phyloP scores from a whole-genome alignment of 1,140 invertebrate species.

The Hyles euphorbiae region DNA sequence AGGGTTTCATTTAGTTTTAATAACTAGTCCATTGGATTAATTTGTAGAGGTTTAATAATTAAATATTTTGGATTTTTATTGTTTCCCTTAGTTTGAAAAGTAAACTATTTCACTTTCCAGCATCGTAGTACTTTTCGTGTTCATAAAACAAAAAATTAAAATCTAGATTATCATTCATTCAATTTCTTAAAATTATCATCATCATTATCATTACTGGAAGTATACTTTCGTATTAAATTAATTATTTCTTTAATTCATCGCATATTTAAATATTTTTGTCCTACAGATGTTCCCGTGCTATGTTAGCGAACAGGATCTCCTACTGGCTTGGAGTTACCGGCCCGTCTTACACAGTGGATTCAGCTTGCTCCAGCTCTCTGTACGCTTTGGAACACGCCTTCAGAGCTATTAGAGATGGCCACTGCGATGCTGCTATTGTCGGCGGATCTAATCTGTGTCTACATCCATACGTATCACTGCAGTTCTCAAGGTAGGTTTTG shows the following conservation, averaged over 20 bases:
- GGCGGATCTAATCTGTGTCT: constrained; percentile 90
- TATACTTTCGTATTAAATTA: neutral
- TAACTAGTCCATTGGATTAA: no score
- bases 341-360: constrained; percentile 90
- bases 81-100: no score
- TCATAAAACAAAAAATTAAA: no score
- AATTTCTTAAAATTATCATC: no score
- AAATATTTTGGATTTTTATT: no score
- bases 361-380: constrained; percentile 94
- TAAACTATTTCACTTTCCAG: no score
- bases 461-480: constrained; percentile 88
- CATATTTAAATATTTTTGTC: neutral
- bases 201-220: no score
- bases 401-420: constrained; percentile 82
- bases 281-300: constrained; percentile 87
- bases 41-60: no score
- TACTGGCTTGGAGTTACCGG: constrained; percentile 82
- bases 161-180: no score
- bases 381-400: constrained; percentile 91
- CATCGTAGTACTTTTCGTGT: no score
- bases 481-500: constrained; percentile 81
- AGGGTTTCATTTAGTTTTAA: neutral
- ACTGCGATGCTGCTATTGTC: constrained; percentile 90
- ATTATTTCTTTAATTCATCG: neutral
- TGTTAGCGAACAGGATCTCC: constrained; percentile 93